These are phyloP conservation scores for Tuberolachnus salignus DNA, from an alignment of 2,888 invertebrate genomes.

Conservation along the genomic window DNA sequence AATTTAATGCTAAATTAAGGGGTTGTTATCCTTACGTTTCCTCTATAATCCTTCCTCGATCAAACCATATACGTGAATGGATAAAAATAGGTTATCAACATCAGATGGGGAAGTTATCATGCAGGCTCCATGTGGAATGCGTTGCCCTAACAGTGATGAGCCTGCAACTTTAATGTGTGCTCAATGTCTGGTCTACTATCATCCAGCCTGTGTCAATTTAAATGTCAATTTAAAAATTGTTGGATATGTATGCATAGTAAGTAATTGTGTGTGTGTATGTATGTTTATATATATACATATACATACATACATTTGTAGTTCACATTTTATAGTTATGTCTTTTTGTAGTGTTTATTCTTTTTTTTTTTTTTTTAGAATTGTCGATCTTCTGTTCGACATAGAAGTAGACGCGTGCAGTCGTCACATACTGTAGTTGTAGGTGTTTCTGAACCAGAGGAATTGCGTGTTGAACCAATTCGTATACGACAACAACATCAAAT, in stretches of 20 bases:
- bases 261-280: too few species aligned
- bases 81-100: conserved; percentile 53
- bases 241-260: conserved; percentile 51
- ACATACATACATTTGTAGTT: not conserved
- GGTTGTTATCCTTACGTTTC: conserved; percentile 54
- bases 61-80: conserved; percentile 55
- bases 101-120: conserved; percentile 52
- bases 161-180: conserved; percentile 51
- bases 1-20: conserved; percentile 40
- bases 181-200: conserved; percentile 51
- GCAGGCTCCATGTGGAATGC: conserved; percentile 50
- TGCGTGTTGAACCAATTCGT: conserved; percentile 50
- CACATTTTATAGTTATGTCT: not conserved
- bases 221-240: conserved; percentile 50
- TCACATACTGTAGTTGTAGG: conserved; percentile 37
- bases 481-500: conserved; percentile 45
- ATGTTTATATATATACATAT: too few species aligned
- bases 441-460: conserved; percentile 35
- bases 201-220: conserved; percentile 54
- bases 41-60: conserved; percentile 50
- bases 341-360: not conserved
- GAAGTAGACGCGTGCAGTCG: conserved; percentile 17
- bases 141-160: conserved; percentile 41
- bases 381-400: conserved; percentile 19
- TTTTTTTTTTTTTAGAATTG: conserved; percentile 36